These are phyloP conservation scores for Anthrax anthrax DNA, from an alignment of 2,888 invertebrate genomes.

Conservation along the genomic window DNA sequence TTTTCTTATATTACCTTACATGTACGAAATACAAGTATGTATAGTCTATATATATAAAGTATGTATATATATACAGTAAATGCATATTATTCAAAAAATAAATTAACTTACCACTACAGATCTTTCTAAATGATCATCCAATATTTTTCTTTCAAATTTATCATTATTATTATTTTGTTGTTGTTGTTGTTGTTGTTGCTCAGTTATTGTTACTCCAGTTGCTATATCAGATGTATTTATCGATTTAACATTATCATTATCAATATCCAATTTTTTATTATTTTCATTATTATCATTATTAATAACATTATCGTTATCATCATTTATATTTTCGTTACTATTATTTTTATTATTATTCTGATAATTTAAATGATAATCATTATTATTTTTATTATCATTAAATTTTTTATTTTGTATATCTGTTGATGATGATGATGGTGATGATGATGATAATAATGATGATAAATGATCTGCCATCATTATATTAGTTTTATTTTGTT, in stretches of 20 bases:
- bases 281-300: conserved; percentile 13
- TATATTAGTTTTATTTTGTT: neutral
- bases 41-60: no score
- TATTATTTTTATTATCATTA: no score
- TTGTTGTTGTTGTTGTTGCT: neutral
- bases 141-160: conserved; percentile 15
- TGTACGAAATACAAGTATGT: no score
- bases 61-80: no score
- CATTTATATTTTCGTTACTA: conserved; percentile 2
- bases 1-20: no score
- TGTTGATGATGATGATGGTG: no score
- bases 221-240: neutral
- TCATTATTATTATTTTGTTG: conserved; percentile 8
- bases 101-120: conserved; percentile 28
- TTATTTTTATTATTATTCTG: no score
- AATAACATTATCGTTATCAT: conserved; percentile 3
- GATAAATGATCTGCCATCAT: no score
- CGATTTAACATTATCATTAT: neutral
- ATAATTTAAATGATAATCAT: no score
- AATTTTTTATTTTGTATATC: no score
- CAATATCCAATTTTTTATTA: conserved; percentile 5
- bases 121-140: conserved; percentile 27
- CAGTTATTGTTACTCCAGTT: neutral
- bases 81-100: no score
- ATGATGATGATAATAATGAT: no score